A percentile compares a stretch with the other conserved stretches of the same genome.
phyloP scores from a whole-genome alignment of 1,140 invertebrate genomes.

The Sipha flava region DNA sequence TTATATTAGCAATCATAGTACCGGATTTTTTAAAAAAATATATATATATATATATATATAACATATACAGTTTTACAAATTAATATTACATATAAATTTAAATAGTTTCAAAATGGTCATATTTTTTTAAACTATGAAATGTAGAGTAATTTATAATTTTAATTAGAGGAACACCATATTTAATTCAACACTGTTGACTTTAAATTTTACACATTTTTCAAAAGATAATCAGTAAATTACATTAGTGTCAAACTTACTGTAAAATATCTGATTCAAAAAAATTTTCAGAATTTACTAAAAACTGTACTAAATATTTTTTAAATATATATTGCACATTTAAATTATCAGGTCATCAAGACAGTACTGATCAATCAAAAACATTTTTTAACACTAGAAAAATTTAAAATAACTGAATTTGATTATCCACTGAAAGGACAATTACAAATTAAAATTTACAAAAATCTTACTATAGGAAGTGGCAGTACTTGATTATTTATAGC shows the following conservation, averaged over 20 bases:
- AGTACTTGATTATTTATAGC: neutral
- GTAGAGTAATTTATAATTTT: neutral
- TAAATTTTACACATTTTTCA: neutral
- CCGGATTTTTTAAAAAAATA: neutral
- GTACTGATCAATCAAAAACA: neutral
- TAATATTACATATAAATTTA: neutral
- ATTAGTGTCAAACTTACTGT: neutral
- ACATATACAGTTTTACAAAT: neutral
- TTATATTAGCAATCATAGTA: neutral
- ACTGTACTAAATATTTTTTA: neutral
- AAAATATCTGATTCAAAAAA: neutral
- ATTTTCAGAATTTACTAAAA: neutral
- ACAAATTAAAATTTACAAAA: neutral
- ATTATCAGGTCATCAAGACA: neutral
- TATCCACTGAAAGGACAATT: neutral
- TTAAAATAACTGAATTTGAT: conserved; percentile 2
- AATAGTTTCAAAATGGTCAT: neutral
- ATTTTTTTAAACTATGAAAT: neutral
- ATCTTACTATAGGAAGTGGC: neutral
- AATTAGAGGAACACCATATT: neutral
- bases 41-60: neutral
- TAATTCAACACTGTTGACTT: neutral
- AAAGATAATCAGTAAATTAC: neutral
- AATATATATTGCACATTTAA: conserved; percentile 26
- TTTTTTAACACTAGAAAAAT: neutral